phyloP scores from a whole-genome alignment of 2,888 invertebrate genomes.

The Athalia rosae region DNA sequence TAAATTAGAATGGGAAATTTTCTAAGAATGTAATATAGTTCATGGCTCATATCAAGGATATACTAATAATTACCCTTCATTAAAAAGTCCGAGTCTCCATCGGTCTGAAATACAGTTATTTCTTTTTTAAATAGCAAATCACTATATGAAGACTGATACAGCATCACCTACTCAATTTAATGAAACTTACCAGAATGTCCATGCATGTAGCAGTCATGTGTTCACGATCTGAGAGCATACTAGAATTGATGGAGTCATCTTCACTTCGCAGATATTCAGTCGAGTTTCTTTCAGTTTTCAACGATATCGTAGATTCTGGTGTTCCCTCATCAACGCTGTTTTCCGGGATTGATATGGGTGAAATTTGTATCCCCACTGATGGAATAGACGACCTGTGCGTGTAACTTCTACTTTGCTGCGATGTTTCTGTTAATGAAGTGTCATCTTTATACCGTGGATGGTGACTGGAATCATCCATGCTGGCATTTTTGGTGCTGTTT shows the following conservation, averaged over 20 bases:
- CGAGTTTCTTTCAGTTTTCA: not conserved
- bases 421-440: slow-evolving; percentile 10
- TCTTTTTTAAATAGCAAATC: not conserved
- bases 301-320: not conserved
- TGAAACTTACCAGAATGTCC: no score
- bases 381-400: not conserved
- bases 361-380: slow-evolving; percentile 5
- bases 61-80: slow-evolving; percentile 8
- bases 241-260: slow-evolving; percentile 17
- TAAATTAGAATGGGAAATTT: not conserved
- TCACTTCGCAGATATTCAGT: not conserved
- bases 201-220: not conserved
- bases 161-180: no score
- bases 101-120: slow-evolving; percentile 18
- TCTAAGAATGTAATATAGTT: not conserved
- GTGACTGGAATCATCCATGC: not conserved
- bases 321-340: slow-evolving; percentile 8
- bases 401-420: not conserved
- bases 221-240: not conserved
- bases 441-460: not conserved
- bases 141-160: no score
- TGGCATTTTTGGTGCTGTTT: not conserved
- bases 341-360: not conserved
- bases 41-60: not conserved
- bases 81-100: not conserved